Evolutionary conservation across 2,888 invertebrate genomes (phyloP).

Genomic region (Scelioninae gen. 2): DNA sequence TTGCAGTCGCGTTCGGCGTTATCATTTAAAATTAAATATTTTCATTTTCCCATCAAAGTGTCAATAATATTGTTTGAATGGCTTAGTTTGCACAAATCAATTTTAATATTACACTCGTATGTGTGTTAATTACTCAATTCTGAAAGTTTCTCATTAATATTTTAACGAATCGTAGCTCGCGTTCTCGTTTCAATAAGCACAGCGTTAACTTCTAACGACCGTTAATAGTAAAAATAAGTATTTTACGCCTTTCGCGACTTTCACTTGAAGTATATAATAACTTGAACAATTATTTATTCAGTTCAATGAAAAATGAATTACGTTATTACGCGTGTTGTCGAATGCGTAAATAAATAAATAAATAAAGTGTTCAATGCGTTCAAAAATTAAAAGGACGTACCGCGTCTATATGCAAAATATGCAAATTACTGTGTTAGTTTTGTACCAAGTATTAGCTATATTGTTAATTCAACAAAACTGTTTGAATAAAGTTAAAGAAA

Average conservation of each 20-base stretch:
- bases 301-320: background rate
- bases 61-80: constrained; percentile 13
- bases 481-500: no score
- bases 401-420: no score
- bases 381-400: no score
- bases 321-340: background rate
- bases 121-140: constrained; percentile 4
- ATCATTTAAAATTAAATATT: constrained; percentile 11
- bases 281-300: background rate
- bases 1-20: background rate
- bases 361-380: no score
- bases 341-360: no score
- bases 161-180: background rate
- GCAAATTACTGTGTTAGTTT: no score
- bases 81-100: constrained; percentile 5
- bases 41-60: constrained; percentile 13
- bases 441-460: no score
- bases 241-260: no score
- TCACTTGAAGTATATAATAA: no score
- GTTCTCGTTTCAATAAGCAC: background rate
- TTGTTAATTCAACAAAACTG: no score
- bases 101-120: constrained; percentile 4
- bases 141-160: background rate
- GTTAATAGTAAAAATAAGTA: no score
- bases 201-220: background rate